phyloP scores from a whole-genome alignment of 2,888 invertebrate genomes.

The Apamea epomidion region DNA sequence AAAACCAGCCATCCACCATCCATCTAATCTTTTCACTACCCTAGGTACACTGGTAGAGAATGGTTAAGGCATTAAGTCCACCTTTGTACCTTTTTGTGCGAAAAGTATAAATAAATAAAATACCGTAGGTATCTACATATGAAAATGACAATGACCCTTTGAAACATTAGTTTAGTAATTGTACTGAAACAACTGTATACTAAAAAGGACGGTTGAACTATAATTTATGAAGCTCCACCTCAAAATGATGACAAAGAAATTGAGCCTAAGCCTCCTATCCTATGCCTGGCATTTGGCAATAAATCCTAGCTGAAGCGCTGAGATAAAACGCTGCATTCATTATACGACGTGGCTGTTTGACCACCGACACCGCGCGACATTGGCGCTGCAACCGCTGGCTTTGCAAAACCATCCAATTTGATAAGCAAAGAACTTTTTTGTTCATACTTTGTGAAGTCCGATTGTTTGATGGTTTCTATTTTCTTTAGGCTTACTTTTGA shows the following conservation, averaged over 20 bases:
- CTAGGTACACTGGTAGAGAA: too few relatives aligned
- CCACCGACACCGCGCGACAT: conserved; percentile 27
- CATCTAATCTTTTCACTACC: too few relatives aligned
- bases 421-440: conserved; percentile 35
- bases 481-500: conserved; percentile 6
- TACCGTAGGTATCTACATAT: not conserved
- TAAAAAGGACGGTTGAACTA: not conserved
- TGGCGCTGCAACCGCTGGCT: conserved; percentile 28
- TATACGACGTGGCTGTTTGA: conserved; percentile 59
- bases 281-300: conserved; percentile 57
- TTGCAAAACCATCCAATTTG: conserved; percentile 38
- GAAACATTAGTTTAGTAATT: not conserved
- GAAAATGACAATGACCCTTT: not conserved
- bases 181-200: not conserved
- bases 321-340: conserved; percentile 71
- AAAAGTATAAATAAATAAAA: too few relatives aligned
- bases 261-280: conserved; percentile 8
- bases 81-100: too few relatives aligned
- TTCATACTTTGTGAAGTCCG: conserved; percentile 14
- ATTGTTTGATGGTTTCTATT: conserved; percentile 12
- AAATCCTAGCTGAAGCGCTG: conserved; percentile 72
- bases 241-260: conserved; percentile 28
- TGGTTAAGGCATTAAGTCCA: too few relatives aligned
- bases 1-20: too few relatives aligned
- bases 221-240: not conserved